phyloP scores from a whole-genome alignment of 2,113 vertebrate genomes.

The Poicephalus meyeri region DNA sequence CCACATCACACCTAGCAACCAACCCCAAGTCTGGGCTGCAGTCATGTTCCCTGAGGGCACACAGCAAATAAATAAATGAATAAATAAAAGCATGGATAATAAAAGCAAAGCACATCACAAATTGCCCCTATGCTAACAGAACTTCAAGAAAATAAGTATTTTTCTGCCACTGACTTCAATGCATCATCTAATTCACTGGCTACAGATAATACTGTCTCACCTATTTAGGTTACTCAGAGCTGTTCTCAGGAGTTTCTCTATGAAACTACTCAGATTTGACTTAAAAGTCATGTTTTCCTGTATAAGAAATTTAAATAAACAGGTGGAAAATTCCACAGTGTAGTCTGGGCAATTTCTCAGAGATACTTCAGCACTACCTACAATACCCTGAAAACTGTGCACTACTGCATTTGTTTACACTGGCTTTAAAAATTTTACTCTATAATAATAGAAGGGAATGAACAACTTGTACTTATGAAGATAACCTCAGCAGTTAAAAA shows the following conservation, averaged over 20 bases:
- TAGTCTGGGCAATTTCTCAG: neutral
- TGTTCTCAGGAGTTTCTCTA: neutral
- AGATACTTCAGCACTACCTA: neutral
- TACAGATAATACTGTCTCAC: neutral
- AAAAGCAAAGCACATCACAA: neutral
- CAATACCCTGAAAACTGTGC: neutral
- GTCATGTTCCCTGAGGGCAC: neutral
- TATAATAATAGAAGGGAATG: neutral
- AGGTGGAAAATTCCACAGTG: neutral
- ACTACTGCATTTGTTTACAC: neutral
- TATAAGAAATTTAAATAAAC: neutral
- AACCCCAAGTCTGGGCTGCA: conserved; percentile 1
- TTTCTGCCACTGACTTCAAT: conserved; percentile 3
- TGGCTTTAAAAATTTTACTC: neutral
- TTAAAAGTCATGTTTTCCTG: neutral
- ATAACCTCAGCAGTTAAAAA: neutral
- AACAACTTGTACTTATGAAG: neutral
- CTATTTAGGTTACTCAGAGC: neutral
- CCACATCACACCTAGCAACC: conserved; percentile 58
- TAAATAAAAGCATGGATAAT: neutral
- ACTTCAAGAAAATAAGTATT: neutral
- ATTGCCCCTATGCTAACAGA: neutral
- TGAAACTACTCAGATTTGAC: neutral
- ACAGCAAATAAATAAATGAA: neutral
- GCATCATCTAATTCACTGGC: neutral